Evolutionary conservation across 2,113 vertebrate genomes (phyloP).

Genomic region (Natator depressus): DNA sequence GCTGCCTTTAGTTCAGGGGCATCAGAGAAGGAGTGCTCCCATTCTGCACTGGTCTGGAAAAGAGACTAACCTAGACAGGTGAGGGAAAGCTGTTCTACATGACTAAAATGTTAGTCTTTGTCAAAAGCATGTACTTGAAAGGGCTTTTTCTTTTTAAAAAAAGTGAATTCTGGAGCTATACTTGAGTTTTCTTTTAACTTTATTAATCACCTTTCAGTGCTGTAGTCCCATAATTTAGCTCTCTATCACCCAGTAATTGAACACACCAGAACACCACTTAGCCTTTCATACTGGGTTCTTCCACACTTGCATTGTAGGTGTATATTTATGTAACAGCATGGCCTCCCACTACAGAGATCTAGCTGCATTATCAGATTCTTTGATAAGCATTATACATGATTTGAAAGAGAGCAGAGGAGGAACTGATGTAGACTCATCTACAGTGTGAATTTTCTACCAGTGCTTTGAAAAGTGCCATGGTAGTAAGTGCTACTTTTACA

Average conservation of each 20-base stretch:
- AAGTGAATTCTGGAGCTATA: neutral
- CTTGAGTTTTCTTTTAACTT: neutral
- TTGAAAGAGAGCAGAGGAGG: neutral
- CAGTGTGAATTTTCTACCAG: neutral
- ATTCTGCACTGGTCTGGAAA: neutral
- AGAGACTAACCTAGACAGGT: conserved; percentile 7
- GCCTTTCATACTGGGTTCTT: neutral
- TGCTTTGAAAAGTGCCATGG: neutral
- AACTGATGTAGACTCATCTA: neutral
- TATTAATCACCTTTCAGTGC: neutral
- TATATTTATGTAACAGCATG: neutral
- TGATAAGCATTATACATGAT: neutral
- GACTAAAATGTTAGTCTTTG: neutral
- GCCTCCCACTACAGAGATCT: neutral
- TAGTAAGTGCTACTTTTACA: neutral
- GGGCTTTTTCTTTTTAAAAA: neutral
- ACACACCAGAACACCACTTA: neutral
- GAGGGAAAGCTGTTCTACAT: neutral
- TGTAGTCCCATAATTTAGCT: neutral
- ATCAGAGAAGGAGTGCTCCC: neutral
- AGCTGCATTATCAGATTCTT: neutral
- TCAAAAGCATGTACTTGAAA: neutral
- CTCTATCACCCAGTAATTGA: neutral
- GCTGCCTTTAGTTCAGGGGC: neutral
- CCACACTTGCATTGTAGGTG: neutral